A percentile compares a stretch with the other conserved stretches of the same genome.
Evolutionary conservation across 2,888 invertebrate genomes (phyloP).

Genomic region (Lamproptera curius): DNA sequence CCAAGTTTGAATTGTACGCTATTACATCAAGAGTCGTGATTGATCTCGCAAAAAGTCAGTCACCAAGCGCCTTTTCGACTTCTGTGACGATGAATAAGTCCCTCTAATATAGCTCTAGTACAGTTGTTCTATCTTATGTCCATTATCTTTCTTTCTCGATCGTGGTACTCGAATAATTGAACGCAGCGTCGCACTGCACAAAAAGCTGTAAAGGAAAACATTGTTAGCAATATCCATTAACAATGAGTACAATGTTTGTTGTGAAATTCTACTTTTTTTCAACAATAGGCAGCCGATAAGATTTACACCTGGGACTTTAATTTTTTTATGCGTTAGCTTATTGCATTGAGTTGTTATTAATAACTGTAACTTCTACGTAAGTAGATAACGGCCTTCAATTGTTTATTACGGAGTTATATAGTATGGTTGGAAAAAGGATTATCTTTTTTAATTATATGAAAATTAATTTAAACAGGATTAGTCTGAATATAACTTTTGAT

Average conservation of each 20-base stretch:
- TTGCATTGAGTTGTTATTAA: background rate
- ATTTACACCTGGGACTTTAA: constrained; percentile 17
- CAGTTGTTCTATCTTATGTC: background rate
- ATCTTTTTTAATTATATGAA: too few relatives aligned
- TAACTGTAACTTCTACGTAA: constrained; percentile 14
- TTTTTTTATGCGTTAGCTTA: constrained; percentile 12
- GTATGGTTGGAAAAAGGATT: too few relatives aligned
- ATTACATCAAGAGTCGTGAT: too few relatives aligned
- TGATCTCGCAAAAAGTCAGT: too few relatives aligned
- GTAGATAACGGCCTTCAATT: too few relatives aligned
- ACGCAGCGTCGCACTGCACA: background rate
- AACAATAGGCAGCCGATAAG: constrained; percentile 20
- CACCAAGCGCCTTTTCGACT: too few relatives aligned
- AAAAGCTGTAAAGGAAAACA: constrained; percentile 5
- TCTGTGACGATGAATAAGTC: too few relatives aligned
- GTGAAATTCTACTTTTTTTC: constrained; percentile 16
- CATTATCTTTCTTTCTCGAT: background rate
- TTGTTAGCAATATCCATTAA: constrained; percentile 5
- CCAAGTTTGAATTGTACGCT: too few relatives aligned
- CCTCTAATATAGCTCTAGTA: too few relatives aligned
- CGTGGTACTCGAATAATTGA: constrained; percentile 10
- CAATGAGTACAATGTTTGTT: constrained; percentile 16
- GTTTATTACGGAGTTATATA: too few relatives aligned
- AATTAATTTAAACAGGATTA: too few relatives aligned
- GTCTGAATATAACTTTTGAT: too few relatives aligned